Evolutionary conservation across 64 coral and sea anemone species (phyloP).

Genomic region (Montipora capricornis): DNA sequence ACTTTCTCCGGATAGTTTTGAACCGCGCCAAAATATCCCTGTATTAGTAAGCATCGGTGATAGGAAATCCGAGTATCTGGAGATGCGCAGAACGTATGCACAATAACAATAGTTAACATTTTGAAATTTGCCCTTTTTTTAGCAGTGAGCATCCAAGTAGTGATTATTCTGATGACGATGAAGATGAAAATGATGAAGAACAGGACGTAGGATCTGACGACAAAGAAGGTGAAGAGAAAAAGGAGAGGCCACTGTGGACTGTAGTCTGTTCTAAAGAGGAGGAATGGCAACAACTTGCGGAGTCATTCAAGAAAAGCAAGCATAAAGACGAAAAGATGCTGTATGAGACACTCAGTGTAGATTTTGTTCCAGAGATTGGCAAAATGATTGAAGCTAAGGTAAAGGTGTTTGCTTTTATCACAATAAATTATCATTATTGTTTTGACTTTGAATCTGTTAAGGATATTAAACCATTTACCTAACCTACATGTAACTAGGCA

Average conservation of each 20-base stretch:
- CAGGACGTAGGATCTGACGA: constrained; percentile 50
- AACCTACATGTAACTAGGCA: too few relatives aligned
- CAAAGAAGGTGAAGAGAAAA: constrained; percentile 50
- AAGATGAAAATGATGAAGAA: constrained; percentile 67
- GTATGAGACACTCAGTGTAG: constrained; percentile 88
- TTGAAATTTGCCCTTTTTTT: background rate
- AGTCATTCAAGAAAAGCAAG: constrained; percentile 90
- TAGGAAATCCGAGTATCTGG: too few relatives aligned
- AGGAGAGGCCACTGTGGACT: constrained; percentile 64
- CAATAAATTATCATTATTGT: too few relatives aligned
- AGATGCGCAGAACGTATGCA: too few relatives aligned
- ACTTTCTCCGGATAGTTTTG: too few relatives aligned
- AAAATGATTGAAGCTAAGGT: constrained; percentile 97
- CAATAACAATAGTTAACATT: too few relatives aligned
- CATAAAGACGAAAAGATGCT: constrained; percentile 93
- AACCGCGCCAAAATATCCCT: too few relatives aligned
- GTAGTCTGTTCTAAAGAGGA: constrained; percentile 82
- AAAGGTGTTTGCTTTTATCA: background rate
- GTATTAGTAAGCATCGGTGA: too few relatives aligned
- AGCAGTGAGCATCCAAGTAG: constrained; percentile 84
- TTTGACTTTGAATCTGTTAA: too few relatives aligned
- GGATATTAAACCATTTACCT: too few relatives aligned
- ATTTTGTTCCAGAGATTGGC: constrained; percentile 94
- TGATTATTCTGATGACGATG: constrained; percentile 66
- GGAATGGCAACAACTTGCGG: constrained; percentile 91